Evolutionary conservation across 2,797 vertebrate species (phyloP).

Genomic region (Picus viridis): DNA sequence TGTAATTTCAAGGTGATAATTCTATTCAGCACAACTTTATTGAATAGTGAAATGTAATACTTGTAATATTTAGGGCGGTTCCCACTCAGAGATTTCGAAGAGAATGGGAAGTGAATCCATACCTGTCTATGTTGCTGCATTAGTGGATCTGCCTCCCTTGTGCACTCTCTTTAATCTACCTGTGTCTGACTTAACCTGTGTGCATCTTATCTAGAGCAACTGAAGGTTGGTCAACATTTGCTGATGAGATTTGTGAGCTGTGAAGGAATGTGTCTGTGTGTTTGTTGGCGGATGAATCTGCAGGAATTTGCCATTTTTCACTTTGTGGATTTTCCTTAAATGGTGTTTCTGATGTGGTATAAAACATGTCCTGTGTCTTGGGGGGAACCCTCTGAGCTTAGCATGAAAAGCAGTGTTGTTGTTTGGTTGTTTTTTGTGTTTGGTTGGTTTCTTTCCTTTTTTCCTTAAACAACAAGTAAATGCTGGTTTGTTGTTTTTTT

Average conservation of each 20-base stretch:
- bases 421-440: too few species aligned
- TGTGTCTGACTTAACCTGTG: not conserved
- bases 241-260: constrained; percentile 49
- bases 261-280: not conserved
- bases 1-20: constrained; percentile 87
- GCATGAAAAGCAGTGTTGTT: not conserved
- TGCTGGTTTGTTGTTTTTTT: constrained; percentile 23
- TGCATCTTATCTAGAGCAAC: not conserved
- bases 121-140: not conserved
- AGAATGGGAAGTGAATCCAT: constrained; percentile 37
- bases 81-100: constrained; percentile 57
- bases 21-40: constrained; percentile 82
- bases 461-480: not conserved
- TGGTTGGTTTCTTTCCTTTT: not conserved
- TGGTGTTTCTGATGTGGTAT: not conserved
- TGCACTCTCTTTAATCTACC: constrained; percentile 18
- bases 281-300: constrained; percentile 4
- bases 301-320: constrained; percentile 47
- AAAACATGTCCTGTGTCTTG: not conserved
- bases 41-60: constrained; percentile 78
- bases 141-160: constrained; percentile 14
- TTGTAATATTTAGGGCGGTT: constrained; percentile 67
- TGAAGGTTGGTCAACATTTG: constrained; percentile 13
- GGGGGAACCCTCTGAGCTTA: not conserved
- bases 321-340: constrained; percentile 21